Percentiles rank a stretch among this genome's conserved stretches.
Conservation (phyloP, 2,113 vertebrate species). For the Leucopsar rothschildi region DNA sequence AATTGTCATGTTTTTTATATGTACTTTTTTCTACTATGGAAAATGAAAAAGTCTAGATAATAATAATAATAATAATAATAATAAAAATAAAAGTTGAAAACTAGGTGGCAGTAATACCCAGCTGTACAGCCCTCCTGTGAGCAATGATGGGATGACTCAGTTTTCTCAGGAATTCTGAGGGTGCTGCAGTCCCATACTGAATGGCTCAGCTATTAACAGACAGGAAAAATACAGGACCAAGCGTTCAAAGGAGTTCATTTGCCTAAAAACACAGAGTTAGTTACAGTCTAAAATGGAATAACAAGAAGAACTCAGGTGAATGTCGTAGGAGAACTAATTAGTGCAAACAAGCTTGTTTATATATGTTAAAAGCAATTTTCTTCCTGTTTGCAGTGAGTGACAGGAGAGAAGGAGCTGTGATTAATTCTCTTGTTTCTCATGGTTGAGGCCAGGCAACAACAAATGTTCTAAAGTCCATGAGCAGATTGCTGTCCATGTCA, state of each 20-base stretch:
- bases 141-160: background rate
- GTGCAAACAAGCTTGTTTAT: background rate
- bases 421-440: background rate
- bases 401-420: background rate
- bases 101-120: conserved; percentile 67
- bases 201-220: conserved; percentile 12
- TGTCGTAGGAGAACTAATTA: background rate
- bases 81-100: conserved; percentile 43
- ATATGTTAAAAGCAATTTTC: background rate
- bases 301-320: background rate
- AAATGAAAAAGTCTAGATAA: background rate
- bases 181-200: background rate
- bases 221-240: background rate
- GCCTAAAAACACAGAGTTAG: background rate
- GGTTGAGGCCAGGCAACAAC: background rate
- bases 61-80: background rate
- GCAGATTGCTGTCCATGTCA: background rate
- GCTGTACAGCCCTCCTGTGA: background rate
- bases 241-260: background rate
- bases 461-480: background rate
- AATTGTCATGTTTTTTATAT: background rate
- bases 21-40: background rate
- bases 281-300: background rate
- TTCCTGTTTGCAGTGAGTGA: background rate
- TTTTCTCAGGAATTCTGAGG: conserved; percentile 22